Base-by-base conservation (phyloP, 2,113 vertebrate genomes). In the Dasypus novemcinctus region DNA sequence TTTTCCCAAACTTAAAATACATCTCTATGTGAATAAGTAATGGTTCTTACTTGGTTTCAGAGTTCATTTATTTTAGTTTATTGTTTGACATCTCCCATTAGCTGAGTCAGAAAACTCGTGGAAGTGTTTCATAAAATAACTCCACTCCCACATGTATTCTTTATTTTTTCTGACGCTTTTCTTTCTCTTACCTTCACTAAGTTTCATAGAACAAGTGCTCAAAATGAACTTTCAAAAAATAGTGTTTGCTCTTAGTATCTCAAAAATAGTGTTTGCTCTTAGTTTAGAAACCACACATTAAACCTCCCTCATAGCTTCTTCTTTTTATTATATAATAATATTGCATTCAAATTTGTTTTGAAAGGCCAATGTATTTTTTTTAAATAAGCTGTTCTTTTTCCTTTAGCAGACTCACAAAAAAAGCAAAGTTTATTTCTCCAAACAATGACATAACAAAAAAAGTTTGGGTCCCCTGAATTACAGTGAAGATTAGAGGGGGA, bases 31-130 rank as follows among this genome's bases (percentile, higher is more conserved):
- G 71, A 90, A 14, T 80, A 92, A 54, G 38, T 85, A 78, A 46
- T 46, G 94, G 33, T 57, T 95, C 94, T 95, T 64, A 81, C 76
- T 76, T 94, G 41, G 66, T 85, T 95, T 93, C 76, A 71, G 61
- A 76, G 64, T 80, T 93, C 90, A 80, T 97, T 96, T 96, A 94
- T 92, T 96, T 95, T 72, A 95, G 84, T 81, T 95, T 92, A 95
- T 95, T 95, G 71, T 87, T 92, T 97, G 85, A 97, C 95, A 86
- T 94, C 88, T 92, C 54, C 59, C 63, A 87, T 66, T 87, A 68
- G 74, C 57, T 82, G 46, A 88, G 78, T 96, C 96, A 96, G 57
- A 43, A 94, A 96, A 95, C 33, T 52, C 49, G 43, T 91, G 78
- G 91, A 41, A 54, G 38, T 49, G 81, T 36, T 93, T 95, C 88